Evolutionary conservation across 2,888 invertebrate species (phyloP).

Genomic region (Pseudanteris insignis): DNA sequence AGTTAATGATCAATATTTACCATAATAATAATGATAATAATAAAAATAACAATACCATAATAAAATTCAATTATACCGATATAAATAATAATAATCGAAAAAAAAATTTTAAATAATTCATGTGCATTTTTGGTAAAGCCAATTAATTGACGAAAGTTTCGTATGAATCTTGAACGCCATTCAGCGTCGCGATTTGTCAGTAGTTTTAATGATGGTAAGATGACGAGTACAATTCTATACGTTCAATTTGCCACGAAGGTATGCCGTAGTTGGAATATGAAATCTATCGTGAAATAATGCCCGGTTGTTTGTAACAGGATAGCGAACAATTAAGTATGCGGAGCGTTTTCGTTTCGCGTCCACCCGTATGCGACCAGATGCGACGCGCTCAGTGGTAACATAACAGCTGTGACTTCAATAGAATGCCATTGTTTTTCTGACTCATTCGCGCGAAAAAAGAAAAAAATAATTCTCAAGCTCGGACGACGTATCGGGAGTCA

Average conservation of each 20-base stretch:
- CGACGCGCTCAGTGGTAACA: too few relatives aligned
- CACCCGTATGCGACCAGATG: conserved; percentile 49
- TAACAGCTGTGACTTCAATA: conserved; percentile 56
- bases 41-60: too few relatives aligned
- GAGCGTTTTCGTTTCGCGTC: conserved; percentile 25
- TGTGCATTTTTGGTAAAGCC: too few relatives aligned
- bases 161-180: background rate
- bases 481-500: too few relatives aligned
- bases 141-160: background rate
- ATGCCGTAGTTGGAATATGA: conserved; percentile 12
- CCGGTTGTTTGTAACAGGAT: conserved; percentile 27
- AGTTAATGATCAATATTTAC: too few relatives aligned
- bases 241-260: conserved; percentile 1
- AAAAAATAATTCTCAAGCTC: too few relatives aligned
- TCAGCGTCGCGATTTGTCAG: background rate
- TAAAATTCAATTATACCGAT: too few relatives aligned
- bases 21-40: too few relatives aligned
- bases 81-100: too few relatives aligned
- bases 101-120: too few relatives aligned
- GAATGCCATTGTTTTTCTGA: conserved; percentile 59
- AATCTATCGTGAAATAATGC: conserved; percentile 16
- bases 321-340: conserved; percentile 27
- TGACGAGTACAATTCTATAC: conserved; percentile 1
- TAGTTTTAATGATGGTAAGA: too few relatives aligned
- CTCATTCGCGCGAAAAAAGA: conserved; percentile 51